Base-by-base conservation (phyloP, 1,140 invertebrate species). In the Drosophila sp. region DNA sequence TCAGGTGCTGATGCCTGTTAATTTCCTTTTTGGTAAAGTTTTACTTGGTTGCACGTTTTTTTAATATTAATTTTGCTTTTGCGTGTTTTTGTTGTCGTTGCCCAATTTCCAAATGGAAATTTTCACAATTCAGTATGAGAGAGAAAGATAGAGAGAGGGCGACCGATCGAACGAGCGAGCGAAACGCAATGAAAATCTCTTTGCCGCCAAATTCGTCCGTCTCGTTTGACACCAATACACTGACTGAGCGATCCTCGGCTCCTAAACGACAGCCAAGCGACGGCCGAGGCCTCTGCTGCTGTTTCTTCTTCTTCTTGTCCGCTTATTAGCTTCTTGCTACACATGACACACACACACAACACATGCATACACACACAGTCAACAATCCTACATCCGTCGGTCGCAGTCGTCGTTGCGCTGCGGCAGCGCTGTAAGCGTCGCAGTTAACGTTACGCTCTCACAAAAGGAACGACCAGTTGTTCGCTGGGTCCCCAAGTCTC, bases 351-450 rank as follows among this genome's bases (percentile, higher is more conserved):
- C 29, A 53, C 32, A 70, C 59, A 59, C 61, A 64, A 13, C n/a
- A 57, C 62, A 41, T 16, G 45, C 25, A 41, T 59, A 61, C 34
- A 48, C 36, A 62, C 64, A 45, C 61, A 57, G 58, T 29, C 56
- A 72, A 63, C 83, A 86, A 89, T 86, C 82, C 82, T 86, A 83
- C 80, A 83, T 83, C 80, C 80, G 80, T 83, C 80, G 76, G 72
- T 18, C 59, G 50, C 75, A 27, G 69, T 72, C 46, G 62, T 36
- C n/a, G 61, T 18, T 32, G 40, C 8, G 21, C 50, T 13, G 48
- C 38, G 40, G 64, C 56, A 53, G 67, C 76, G 45, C 61, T 36
- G 73, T 32, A 14, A 46, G 40, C 73, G 63, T 45, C 71, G 71
- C 65, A 14, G 71, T 54, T 29, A 45, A 56, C 64, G 50, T 50